Evolutionary conservation across 2,113 vertebrate species (phyloP).

Genomic region (Pelodiscus sinensis): DNA sequence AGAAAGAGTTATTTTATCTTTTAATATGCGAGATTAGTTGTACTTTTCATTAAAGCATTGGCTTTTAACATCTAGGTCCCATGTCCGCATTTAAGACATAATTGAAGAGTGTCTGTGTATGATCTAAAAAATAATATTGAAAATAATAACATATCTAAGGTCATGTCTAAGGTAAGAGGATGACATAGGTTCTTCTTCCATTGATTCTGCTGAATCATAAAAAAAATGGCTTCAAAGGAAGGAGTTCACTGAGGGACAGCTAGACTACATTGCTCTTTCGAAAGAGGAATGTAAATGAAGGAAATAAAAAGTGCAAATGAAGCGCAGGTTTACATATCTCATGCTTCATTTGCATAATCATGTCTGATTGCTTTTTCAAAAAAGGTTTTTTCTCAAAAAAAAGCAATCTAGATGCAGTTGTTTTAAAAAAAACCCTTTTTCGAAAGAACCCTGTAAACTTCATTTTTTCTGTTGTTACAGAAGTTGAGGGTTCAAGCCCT

Average conservation of each 20-base stretch:
- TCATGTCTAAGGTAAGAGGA: not conserved
- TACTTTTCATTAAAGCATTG: constrained; percentile 54
- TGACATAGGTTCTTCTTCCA: not conserved
- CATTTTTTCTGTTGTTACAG: no score
- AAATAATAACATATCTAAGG: accelerated
- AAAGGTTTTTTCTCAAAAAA: no score
- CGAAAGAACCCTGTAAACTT: not conserved
- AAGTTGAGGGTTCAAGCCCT: no score
- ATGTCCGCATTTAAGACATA: constrained; percentile 11
- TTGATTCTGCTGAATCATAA: not conserved
- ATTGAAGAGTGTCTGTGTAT: accelerated
- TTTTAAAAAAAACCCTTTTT: no score
- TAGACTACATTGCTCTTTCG: no score
- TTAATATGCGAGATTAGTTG: not conserved
- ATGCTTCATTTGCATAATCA: no score
- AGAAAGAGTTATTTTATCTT: constrained; percentile 19
- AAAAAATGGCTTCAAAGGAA: not conserved
- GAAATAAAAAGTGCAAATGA: no score
- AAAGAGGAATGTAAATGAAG: no score
- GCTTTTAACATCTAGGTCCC: not conserved
- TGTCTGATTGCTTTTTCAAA: no score
- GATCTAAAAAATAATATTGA: not conserved
- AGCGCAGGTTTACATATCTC: no score
- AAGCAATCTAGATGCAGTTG: no score
- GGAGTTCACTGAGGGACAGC: not conserved